Percentiles rank a stretch among this genome's conserved stretches.
Evolutionary conservation across 2,888 invertebrate species (phyloP).

Genomic region (Pyrochroa serraticornis): DNA sequence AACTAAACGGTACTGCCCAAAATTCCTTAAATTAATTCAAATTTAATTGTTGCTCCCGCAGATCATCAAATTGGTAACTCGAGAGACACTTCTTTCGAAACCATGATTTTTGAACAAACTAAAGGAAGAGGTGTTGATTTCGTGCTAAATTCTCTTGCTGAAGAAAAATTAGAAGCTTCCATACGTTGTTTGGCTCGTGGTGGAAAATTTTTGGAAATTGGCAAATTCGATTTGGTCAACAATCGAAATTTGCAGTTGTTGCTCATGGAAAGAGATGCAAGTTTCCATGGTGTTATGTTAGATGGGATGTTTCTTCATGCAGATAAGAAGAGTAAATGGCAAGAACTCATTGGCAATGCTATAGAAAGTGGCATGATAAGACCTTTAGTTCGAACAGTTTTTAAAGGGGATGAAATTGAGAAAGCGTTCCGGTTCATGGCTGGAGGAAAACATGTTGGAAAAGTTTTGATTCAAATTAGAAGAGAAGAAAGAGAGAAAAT

Average conservation of each 20-base stretch:
- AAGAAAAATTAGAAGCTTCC: conserved; percentile 82
- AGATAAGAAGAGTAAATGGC: conserved; percentile 61
- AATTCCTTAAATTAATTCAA: too few species aligned
- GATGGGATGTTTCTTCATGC: conserved; percentile 67
- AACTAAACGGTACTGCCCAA: conserved; percentile 65
- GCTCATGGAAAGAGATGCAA: conserved; percentile 72
- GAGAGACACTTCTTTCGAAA: conserved; percentile 86
- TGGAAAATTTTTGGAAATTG: conserved; percentile 83
- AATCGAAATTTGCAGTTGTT: conserved; percentile 68
- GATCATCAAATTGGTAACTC: conserved; percentile 84
- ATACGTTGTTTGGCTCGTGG: conserved; percentile 64
- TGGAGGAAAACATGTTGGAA: conserved; percentile 80
- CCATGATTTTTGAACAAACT: conserved; percentile 79
- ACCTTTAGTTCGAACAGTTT: conserved; percentile 71
- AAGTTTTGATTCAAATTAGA: conserved; percentile 61
- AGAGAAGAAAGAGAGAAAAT: conserved; percentile 40
- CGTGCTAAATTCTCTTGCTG: conserved; percentile 87
- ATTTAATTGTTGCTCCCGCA: conserved; percentile 58
- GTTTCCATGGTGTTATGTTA: conserved; percentile 79
- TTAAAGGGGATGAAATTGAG: conserved; percentile 69
- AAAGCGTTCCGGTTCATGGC: conserved; percentile 70
- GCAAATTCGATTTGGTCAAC: conserved; percentile 77
- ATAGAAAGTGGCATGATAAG: conserved; percentile 69
- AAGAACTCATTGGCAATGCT: conserved; percentile 64
- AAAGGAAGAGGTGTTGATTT: conserved; percentile 88